Evolutionary conservation across 2,797 vertebrate genomes (phyloP), one percentile per base, ranked within the genome.

Genomic region (Sorex maritimensis): DNA sequence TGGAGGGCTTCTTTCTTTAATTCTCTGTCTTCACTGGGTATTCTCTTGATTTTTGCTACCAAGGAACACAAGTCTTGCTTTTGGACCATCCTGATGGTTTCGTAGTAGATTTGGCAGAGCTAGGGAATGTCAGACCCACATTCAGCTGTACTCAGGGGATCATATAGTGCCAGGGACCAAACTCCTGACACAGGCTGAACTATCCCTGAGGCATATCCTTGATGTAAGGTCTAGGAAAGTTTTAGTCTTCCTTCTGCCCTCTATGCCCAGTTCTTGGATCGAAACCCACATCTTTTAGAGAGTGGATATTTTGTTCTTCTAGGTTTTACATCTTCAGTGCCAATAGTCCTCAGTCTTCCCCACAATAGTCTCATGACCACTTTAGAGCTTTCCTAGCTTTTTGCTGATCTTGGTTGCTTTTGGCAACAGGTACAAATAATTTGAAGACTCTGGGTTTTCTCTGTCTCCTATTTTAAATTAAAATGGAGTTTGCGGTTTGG

Each of bases 401-500:
- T 61, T 24, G 65, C 23, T 46, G 81, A 21, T 69, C 30, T 74
- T 49, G 9, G 13, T 28, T 67, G 73, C 46, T 87, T 55, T 84
- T 61, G 87, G 71, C 17, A 34, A 21, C 49, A 34, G 2, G 34
- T 6, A 74, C n/a, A 46, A 41, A 74, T 11, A 75, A 61, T 78
- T 44, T 84, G 71, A 95, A 92, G 12, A 81, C 26, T 81, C 21
- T 93, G 79, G 28, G 0, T 78, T 86, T 96, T 90, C 75, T 86
- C 90, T 88, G 69, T 91, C 55, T 94, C n/a, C 24, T 65, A 73
- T 87, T 94, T 85, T 34, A 92, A 85, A 44, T 85, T 52, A 71
- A 91, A 92, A 65, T 74, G 34, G 78, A 71, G 38, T 88, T 81
- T 65, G n/a, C 44, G 23, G 28, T 34, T 67, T 46, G 73, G 15